Percentiles rank a stretch among this genome's conserved stretches.
These are phyloP conservation scores for Sebastes hubbsi DNA, from an alignment of 2,797 vertebrate species.

Conservation along the genomic window DNA sequence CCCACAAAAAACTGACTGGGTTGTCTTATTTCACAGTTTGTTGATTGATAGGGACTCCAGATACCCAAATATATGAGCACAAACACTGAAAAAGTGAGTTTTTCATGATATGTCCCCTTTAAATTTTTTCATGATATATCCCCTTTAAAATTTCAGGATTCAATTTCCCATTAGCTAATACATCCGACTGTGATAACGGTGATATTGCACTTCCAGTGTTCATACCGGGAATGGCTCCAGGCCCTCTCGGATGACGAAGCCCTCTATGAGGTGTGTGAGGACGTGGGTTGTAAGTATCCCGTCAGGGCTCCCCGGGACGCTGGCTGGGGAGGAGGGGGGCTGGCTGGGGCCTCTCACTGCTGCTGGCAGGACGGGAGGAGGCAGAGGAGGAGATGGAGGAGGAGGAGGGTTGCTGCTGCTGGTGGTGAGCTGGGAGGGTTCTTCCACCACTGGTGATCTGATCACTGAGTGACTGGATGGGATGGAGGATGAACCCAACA, in stretches of 20 bases:
- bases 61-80: too few relatives aligned
- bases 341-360: constrained; percentile 83
- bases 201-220: background rate
- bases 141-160: background rate
- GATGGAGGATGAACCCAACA: constrained; percentile 30
- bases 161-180: background rate
- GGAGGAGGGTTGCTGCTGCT: constrained; percentile 59
- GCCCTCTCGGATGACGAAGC: constrained; percentile 94
- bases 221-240: constrained; percentile 93
- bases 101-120: too few relatives aligned
- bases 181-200: background rate
- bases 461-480: constrained; percentile 47
- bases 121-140: too few relatives aligned
- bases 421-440: constrained; percentile 70
- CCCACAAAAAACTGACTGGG: too few relatives aligned
- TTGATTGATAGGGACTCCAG: too few relatives aligned
- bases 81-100: too few relatives aligned
- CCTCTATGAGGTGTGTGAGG: constrained; percentile 93
- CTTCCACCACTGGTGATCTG: constrained; percentile 74
- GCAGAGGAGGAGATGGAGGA: constrained; percentile 60
- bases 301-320: constrained; percentile 78
- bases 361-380: constrained; percentile 73
- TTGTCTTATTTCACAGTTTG: too few relatives aligned
- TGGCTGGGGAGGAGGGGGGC: constrained; percentile 79
- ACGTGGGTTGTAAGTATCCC: constrained; percentile 89